Evolutionary conservation across 2,113 vertebrate genomes (phyloP).

Genomic region (Carassius gibelio): DNA sequence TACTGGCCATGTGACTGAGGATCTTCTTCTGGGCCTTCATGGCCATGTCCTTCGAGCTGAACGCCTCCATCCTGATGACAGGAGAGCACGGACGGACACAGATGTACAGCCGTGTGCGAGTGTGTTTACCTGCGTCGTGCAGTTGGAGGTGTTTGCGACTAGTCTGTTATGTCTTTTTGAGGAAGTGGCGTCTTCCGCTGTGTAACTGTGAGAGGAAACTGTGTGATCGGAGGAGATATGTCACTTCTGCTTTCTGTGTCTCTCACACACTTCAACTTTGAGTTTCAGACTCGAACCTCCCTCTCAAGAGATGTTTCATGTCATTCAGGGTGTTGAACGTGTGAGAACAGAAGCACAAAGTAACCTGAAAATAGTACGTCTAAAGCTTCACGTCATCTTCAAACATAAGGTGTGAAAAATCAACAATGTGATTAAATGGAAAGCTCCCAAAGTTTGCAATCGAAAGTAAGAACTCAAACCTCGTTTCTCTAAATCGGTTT

Average conservation of each 20-base stretch:
- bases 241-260: constrained; percentile 21
- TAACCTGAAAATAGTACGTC: not conserved
- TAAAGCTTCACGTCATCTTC: not conserved
- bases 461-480: not conserved
- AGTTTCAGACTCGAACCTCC: not conserved
- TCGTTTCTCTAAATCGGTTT: not conserved
- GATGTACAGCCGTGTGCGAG: not conserved
- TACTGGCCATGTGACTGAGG: constrained; percentile 86
- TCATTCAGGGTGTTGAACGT: not conserved
- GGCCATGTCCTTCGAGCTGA: constrained; percentile 86
- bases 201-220: constrained; percentile 26
- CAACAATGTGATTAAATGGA: not conserved
- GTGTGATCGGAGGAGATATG: constrained; percentile 32
- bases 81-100: not conserved
- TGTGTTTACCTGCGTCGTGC: constrained; percentile 32
- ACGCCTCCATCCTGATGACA: constrained; percentile 80
- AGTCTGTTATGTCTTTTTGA: constrained; percentile 31
- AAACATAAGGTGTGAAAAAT: not conserved
- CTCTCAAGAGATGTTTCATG: not conserved
- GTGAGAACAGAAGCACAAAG: not conserved
- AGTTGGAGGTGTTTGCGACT: not conserved
- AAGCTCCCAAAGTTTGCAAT: not conserved
- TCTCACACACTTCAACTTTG: not conserved
- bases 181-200: constrained; percentile 48
- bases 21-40: constrained; percentile 89